Base-by-base conservation (phyloP, 1,140 invertebrate species). In the Trypoxylus dichotomus region DNA sequence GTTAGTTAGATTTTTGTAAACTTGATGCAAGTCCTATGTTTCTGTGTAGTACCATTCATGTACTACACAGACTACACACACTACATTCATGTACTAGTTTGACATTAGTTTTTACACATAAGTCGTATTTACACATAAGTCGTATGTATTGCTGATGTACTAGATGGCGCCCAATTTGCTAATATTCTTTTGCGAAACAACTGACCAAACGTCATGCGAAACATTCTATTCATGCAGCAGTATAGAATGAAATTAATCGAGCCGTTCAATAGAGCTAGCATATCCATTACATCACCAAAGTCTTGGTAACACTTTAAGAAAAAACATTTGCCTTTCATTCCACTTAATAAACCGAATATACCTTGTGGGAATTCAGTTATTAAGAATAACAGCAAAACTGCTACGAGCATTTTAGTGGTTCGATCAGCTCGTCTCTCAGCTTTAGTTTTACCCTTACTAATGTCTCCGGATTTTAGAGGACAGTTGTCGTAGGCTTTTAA, bases 161-260 rank as follows among this genome's bases (percentile, higher is more conserved):
- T 78, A 87, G 83, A 42, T n/a, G 80, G 78, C 8, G 82, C 78
- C 84, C 84, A 86, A 75, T 84, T 85, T n/a, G 78, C 79, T 15
- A 86, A 80, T 75, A 87, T 85, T 79, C 83, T 86, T 24, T 84
- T 83, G 71, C 83, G 84, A 79, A 97, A 94, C 42, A 96, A 83
- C 77, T 92, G 91, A 2, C 92, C 90, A 83, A 97, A 98, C 0
- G 95, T 97, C 63, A 92, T 90, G 13, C 97, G 89, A 85, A 98
- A 98, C 88, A 97, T 96, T 68, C 94, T 89, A 54, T 94, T 96
- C 97, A 98, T 98, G 29, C 93, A 92, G 81, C 96, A 98, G 85
- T 98, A 98, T 6, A 98, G 89, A 58, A 98, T 93, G 85, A 98
- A 98, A 84, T 97, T 98, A 58, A 98, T 93, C 7, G 95, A 94